phyloP scores from a whole-genome alignment of 2,888 invertebrate genomes.

The Plagodis dolabraria region DNA sequence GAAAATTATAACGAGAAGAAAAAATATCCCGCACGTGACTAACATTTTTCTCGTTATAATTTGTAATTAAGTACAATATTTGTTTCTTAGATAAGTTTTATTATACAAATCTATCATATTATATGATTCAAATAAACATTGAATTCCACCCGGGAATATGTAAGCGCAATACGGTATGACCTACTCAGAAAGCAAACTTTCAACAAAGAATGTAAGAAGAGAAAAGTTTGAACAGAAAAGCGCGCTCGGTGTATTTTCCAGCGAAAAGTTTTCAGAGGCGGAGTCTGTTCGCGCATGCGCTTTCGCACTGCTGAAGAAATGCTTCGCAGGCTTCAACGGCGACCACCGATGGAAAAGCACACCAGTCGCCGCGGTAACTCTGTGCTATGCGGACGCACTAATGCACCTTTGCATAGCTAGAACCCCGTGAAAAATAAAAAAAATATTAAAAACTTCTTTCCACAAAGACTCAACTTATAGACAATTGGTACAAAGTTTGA shows the following conservation, averaged over 20 bases:
- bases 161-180: conserved; percentile 13
- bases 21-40: too few relatives aligned
- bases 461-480: conserved; percentile 23
- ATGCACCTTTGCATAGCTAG: conserved; percentile 55
- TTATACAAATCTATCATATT: too few relatives aligned
- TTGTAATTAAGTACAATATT: too few relatives aligned
- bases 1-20: too few relatives aligned
- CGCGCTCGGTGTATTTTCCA: conserved; percentile 17
- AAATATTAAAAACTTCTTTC: conserved; percentile 22
- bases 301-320: conserved; percentile 64
- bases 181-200: conserved; percentile 15
- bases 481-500: conserved; percentile 39
- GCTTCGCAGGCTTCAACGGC: conserved; percentile 64
- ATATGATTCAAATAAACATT: too few relatives aligned
- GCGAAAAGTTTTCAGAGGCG: conserved; percentile 71
- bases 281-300: conserved; percentile 68
- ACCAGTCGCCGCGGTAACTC: conserved; percentile 73
- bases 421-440: conserved; percentile 47
- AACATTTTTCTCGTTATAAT: too few relatives aligned
- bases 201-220: conserved; percentile 25
- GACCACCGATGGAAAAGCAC: conserved; percentile 57
- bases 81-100: too few relatives aligned
- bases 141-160: neutral
- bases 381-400: conserved; percentile 68
- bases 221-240: conserved; percentile 44